These are phyloP conservation scores for Sebastes vulpes DNA, from an alignment of 2,797 vertebrate genomes.

Conservation along the genomic window DNA sequence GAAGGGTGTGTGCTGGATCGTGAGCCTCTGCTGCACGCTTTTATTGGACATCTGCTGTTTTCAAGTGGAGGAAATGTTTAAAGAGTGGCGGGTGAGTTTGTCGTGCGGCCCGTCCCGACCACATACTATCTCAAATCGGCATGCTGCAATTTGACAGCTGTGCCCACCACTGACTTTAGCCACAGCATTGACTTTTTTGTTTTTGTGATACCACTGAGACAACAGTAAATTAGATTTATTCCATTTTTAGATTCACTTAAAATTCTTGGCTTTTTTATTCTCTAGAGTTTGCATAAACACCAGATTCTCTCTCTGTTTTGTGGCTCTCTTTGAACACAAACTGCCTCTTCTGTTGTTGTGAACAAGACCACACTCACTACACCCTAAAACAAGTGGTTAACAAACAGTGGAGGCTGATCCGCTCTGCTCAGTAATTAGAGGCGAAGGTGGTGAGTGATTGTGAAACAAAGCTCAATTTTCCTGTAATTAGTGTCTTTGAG, in stretches of 20 bases:
- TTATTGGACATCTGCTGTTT: constrained; percentile 81
- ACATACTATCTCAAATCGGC: constrained; percentile 55
- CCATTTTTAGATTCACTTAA: constrained; percentile 37
- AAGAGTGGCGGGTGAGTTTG: constrained; percentile 58
- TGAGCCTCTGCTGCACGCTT: constrained; percentile 43
- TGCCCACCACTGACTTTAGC: constrained; percentile 69
- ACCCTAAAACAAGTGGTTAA: constrained; percentile 31
- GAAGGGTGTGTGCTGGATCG: constrained; percentile 53
- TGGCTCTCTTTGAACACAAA: constrained; percentile 28
- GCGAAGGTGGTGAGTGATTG: constrained; percentile 42
- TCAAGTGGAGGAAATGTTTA: constrained; percentile 74
- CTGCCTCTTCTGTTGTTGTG: constrained; percentile 8
- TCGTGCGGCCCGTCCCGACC: constrained; percentile 49
- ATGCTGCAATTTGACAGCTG: constrained; percentile 62
- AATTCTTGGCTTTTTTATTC: constrained; percentile 6
- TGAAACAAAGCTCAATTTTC: constrained; percentile 60
- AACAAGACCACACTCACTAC: neutral
- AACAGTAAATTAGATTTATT: constrained; percentile 5
- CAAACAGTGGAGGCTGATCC: constrained; percentile 37
- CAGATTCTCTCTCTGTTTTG: constrained; percentile 15
- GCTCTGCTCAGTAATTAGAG: constrained; percentile 61
- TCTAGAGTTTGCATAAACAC: constrained; percentile 4
- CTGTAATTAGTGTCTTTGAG: constrained; percentile 57
- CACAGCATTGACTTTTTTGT: constrained; percentile 48
- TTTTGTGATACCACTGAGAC: neutral